Base-by-base conservation (phyloP, 2,113 vertebrate genomes). In the Callionymus lyra region DNA sequence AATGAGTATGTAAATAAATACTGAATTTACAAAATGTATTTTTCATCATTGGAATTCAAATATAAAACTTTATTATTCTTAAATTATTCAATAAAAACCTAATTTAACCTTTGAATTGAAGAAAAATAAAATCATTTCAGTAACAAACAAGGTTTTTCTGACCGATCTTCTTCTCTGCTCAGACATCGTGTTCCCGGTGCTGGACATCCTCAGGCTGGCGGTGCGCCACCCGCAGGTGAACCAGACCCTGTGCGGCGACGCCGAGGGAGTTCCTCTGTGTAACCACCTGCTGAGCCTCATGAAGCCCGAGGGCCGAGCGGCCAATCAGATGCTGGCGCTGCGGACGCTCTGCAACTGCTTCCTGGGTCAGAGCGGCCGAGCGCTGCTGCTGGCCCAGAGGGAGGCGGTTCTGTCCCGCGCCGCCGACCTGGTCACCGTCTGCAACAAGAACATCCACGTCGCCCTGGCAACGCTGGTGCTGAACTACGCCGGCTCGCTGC, bases 321-420 rank as follows among this genome's bases (percentile, higher is more conserved):
- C 94, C 73, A 98, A 97, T 69, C 95, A 98, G 72, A 87, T 99
- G 74, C 80, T 98, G 76, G 89, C 89, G 6, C 88, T 97, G 59
- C 88, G 94, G 85, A 89, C 88, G 70, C 86, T 98, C 56, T 97
- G 91, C 79, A 99, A 98, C 87, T 95, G 91, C 77, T 99, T 98
- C 63, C 79, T 80, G 15, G 86, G 81, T 56, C 74, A 83, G 31
- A 73, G 84, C 31, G 93, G 94, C 35, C 84, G 87, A 50, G 81
- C 83, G 43, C 86, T 98, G 6, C 88, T 99, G 77, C 80, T 96
- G 86, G 80, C 87, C 14, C 91, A 90, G 65, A 90, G 92, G 5
- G 92, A 94, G 71, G 71, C 85, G 2, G 82, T 98, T 47, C 82
- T 98, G 49, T 87, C 89, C 6, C 87, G 81, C 55, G 90, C 92